Evolutionary conservation across 2,888 invertebrate genomes (phyloP).

Genomic region (Lasioglossum malachurum): DNA sequence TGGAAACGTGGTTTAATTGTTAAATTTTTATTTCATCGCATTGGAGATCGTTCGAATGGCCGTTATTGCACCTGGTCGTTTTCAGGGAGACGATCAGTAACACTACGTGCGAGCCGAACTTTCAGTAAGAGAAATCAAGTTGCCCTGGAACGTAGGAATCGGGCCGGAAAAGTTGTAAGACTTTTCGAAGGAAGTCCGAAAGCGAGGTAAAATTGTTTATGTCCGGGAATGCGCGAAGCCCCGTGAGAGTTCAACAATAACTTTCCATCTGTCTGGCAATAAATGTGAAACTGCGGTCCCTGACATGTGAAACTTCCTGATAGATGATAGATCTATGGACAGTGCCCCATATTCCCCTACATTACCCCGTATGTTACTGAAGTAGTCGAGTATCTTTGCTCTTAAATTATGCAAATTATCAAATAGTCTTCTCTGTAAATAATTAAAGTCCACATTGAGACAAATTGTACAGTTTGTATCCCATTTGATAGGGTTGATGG

Average conservation of each 20-base stretch:
- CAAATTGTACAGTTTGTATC: not conserved
- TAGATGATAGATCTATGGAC: not conserved
- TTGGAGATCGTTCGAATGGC: conserved; percentile 43
- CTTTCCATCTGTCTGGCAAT: conserved; percentile 1
- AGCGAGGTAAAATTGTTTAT: conserved; percentile 26
- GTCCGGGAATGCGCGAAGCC: not conserved
- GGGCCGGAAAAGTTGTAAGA: conserved; percentile 12
- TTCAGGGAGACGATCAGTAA: conserved; percentile 26
- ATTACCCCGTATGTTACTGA: not conserved
- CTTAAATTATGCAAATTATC: not conserved
- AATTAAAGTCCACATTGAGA: not conserved
- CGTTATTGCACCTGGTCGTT: conserved; percentile 12
- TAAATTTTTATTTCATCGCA: conserved; percentile 57
- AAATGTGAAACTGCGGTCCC: not conserved
- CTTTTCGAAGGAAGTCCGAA: conserved; percentile 4
- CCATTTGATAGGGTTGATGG: not conserved
- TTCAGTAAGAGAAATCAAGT: conserved; percentile 41
- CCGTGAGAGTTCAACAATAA: conserved; percentile 9
- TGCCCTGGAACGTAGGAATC: conserved; percentile 19
- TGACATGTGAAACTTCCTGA: not conserved
- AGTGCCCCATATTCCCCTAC: not conserved
- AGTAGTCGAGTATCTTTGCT: not conserved
- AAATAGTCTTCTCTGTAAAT: not conserved
- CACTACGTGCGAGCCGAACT: conserved; percentile 38
- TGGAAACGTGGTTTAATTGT: not conserved